Percentiles rank a stretch among this genome's conserved stretches.
Conservation (phyloP, 2,888 invertebrate genomes). For the Cephus nigrinus region DNA sequence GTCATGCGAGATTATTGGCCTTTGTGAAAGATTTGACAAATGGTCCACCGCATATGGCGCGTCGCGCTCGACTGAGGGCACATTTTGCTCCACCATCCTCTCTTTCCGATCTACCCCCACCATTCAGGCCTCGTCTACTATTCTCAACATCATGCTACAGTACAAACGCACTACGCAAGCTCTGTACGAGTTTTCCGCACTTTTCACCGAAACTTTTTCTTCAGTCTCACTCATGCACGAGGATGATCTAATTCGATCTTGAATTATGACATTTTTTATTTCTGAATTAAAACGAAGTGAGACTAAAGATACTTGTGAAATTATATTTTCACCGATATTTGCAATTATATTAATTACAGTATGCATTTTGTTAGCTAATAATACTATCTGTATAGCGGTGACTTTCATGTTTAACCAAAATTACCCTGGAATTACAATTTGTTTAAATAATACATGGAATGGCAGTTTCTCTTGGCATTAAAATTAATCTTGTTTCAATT, state of each 20-base stretch:
- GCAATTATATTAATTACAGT: background rate
- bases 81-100: slow-evolving; percentile 45
- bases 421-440: background rate
- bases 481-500: slow-evolving; percentile 35
- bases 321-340: background rate
- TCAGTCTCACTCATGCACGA: background rate
- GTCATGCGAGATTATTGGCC: slow-evolving; percentile 52
- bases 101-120: slow-evolving; percentile 48
- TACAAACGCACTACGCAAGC: slow-evolving; percentile 38
- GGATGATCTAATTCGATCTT: background rate
- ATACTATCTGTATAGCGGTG: too few species aligned
- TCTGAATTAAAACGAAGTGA: background rate
- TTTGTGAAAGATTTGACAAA: slow-evolving; percentile 47
- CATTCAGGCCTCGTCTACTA: slow-evolving; percentile 14
- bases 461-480: background rate
- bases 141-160: slow-evolving; percentile 14
- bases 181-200: slow-evolving; percentile 11
- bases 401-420: background rate
- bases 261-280: background rate
- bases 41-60: slow-evolving; percentile 58
- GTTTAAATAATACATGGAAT: background rate
- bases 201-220: background rate
- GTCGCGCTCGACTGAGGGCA: slow-evolving; percentile 57
- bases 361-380: too few species aligned
- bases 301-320: background rate